Percentiles rank a stretch among this genome's conserved stretches.
Conservation (phyloP, 2,797 vertebrate genomes). For the Erpetoichthys calabaricus region DNA sequence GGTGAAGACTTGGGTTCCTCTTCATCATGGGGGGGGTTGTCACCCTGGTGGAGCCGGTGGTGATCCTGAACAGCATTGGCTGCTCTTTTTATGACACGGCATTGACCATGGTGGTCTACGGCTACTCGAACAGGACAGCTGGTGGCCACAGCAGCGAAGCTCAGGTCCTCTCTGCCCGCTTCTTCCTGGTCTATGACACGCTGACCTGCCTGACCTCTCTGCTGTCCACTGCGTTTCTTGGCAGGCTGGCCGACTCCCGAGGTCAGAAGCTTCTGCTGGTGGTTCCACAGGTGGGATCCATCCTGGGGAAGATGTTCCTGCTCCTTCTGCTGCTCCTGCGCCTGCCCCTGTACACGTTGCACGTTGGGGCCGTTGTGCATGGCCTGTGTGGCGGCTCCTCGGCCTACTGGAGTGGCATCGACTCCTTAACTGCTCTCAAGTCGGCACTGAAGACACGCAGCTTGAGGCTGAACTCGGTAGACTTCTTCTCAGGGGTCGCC, state of each 20-base stretch:
- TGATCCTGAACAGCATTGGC: constrained; percentile 27
- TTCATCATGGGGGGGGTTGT: constrained; percentile 18
- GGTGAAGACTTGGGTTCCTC: too few species aligned
- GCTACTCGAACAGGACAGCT: constrained; percentile 19
- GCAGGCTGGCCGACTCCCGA: constrained; percentile 17
- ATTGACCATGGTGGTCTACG: constrained; percentile 25
- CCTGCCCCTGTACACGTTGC: constrained; percentile 26
- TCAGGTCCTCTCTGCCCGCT: constrained; percentile 23
- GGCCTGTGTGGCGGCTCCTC: constrained; percentile 27
- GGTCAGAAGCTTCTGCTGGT: constrained; percentile 26
- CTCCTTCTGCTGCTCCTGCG: constrained; percentile 20
- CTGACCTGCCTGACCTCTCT: constrained; percentile 21
- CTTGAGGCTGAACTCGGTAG: constrained; percentile 27
- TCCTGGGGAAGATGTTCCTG: constrained; percentile 23
- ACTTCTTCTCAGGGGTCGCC: constrained; percentile 25
- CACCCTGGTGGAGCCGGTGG: constrained; percentile 28
- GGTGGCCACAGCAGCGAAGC: constrained; percentile 20
- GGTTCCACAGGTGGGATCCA: constrained; percentile 26
- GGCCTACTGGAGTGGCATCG: constrained; percentile 29
- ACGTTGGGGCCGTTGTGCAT: constrained; percentile 20
- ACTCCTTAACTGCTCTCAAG: constrained; percentile 20
- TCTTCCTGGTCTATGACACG: constrained; percentile 25
- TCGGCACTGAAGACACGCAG: constrained; percentile 22
- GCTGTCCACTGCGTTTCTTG: constrained; percentile 22
- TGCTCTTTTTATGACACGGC: constrained; percentile 28